These are phyloP conservation scores for Platycercus adscitus DNA, from an alignment of 2,113 vertebrate species.

Conservation along the genomic window DNA sequence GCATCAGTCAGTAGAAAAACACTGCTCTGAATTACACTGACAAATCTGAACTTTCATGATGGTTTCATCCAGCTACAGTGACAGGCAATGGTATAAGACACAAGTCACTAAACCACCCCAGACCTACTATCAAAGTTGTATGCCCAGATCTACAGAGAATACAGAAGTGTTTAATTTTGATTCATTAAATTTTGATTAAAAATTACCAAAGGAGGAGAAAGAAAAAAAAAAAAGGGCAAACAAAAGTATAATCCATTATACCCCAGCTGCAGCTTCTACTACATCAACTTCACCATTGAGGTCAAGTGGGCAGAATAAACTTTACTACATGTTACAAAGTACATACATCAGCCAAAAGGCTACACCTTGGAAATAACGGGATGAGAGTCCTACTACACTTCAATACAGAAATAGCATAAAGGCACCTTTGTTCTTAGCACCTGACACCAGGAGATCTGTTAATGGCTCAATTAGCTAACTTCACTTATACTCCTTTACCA, in stretches of 20 bases:
- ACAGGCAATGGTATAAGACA: neutral
- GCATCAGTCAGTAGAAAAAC: neutral
- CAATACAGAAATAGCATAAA: neutral
- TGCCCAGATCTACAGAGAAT: neutral
- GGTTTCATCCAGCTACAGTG: neutral
- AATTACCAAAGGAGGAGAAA: neutral
- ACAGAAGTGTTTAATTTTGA: neutral
- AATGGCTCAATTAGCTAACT: neutral
- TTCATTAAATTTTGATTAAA: neutral
- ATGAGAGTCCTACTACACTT: neutral
- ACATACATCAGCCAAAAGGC: neutral
- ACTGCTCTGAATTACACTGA: neutral
- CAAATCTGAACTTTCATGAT: neutral
- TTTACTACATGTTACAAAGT: neutral
- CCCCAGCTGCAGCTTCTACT: constrained; percentile 3
- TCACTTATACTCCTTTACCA: neutral
- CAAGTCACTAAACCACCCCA: neutral
- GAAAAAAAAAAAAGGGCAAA: neutral
- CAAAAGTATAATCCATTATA: neutral
- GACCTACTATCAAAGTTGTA: neutral
- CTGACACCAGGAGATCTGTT: neutral
- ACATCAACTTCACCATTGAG: neutral
- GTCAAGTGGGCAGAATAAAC: constrained; percentile 23
- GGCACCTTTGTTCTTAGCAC: neutral
- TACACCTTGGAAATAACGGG: neutral